phyloP scores from a whole-genome alignment of 2,113 vertebrate genomes.

The Stigmatopora nigra region DNA sequence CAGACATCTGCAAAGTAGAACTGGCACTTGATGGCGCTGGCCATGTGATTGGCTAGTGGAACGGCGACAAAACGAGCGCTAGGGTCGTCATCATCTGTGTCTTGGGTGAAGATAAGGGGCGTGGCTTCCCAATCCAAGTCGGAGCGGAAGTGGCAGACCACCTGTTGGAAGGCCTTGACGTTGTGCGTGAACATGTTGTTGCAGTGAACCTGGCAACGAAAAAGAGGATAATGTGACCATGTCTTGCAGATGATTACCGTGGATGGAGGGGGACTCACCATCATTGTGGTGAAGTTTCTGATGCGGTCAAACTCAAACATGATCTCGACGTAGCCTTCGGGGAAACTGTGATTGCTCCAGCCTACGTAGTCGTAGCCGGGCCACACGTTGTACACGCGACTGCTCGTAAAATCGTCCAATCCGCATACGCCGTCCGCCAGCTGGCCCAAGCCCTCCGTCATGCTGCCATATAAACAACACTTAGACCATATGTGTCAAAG shows the following conservation, averaged over 20 bases:
- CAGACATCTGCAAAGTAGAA: conserved; percentile 91
- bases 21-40: conserved; percentile 92
- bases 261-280: conserved; percentile 65
- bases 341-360: conserved; percentile 86
- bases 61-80: conserved; percentile 88
- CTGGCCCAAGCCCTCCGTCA: conserved; percentile 94
- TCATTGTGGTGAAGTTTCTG: conserved; percentile 96
- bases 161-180: conserved; percentile 88
- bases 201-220: conserved; percentile 81
- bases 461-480: conserved; percentile 66
- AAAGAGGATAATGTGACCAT: background rate
- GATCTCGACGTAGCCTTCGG: conserved; percentile 83
- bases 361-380: conserved; percentile 95
- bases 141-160: conserved; percentile 86
- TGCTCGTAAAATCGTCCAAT: conserved; percentile 86
- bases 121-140: conserved; percentile 86
- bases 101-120: conserved; percentile 74
- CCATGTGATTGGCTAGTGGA: conserved; percentile 90
- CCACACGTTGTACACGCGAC: conserved; percentile 87
- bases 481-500: too few species aligned
- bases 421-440: conserved; percentile 90
- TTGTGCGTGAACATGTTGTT: conserved; percentile 90
- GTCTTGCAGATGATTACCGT: background rate
- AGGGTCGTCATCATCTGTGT: conserved; percentile 82
- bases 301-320: conserved; percentile 93